Percentiles rank a stretch among this genome's conserved stretches.
Conservation (phyloP, 1,140 invertebrate species). For the Physella acuta region DNA sequence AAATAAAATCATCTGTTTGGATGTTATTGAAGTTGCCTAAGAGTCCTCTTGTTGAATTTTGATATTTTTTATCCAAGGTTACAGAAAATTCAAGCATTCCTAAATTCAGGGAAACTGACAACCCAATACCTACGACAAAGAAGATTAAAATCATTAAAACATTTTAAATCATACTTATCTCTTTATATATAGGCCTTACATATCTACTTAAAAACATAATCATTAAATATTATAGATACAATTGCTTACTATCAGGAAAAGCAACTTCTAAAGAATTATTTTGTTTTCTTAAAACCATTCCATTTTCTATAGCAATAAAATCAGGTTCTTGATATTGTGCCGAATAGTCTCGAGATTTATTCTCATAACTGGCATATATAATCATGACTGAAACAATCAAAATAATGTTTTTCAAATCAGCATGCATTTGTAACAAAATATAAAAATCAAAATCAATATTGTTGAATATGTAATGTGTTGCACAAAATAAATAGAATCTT, state of each 20-base stretch:
- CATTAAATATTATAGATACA: too few relatives aligned
- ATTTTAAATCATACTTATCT: too few relatives aligned
- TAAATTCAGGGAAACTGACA: background rate
- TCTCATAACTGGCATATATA: slow-evolving; percentile 2
- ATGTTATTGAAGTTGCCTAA: slow-evolving; percentile 28
- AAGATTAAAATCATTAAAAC: too few relatives aligned
- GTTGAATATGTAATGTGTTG: too few relatives aligned
- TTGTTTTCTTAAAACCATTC: background rate
- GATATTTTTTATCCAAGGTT: slow-evolving; percentile 14
- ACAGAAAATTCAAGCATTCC: slow-evolving; percentile 53
- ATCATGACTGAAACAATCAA: slow-evolving; percentile 16
- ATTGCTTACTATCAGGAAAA: slow-evolving; percentile 1
- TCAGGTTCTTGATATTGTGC: background rate
- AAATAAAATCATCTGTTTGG: slow-evolving; percentile 27
- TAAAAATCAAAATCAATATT: too few relatives aligned
- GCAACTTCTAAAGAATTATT: slow-evolving; percentile 9
- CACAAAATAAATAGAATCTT: too few relatives aligned
- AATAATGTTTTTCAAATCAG: too few relatives aligned
- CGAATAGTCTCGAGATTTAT: slow-evolving; percentile 1
- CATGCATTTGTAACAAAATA: too few relatives aligned
- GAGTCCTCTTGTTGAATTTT: slow-evolving; percentile 19
- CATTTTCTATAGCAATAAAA: background rate
- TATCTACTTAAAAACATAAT: too few relatives aligned
- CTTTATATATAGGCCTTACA: too few relatives aligned
- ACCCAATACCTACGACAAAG: slow-evolving; percentile 12